These are phyloP conservation scores for Rhadinocentrus ornatus DNA, from an alignment of 2,797 vertebrate species.

Conservation along the genomic window DNA sequence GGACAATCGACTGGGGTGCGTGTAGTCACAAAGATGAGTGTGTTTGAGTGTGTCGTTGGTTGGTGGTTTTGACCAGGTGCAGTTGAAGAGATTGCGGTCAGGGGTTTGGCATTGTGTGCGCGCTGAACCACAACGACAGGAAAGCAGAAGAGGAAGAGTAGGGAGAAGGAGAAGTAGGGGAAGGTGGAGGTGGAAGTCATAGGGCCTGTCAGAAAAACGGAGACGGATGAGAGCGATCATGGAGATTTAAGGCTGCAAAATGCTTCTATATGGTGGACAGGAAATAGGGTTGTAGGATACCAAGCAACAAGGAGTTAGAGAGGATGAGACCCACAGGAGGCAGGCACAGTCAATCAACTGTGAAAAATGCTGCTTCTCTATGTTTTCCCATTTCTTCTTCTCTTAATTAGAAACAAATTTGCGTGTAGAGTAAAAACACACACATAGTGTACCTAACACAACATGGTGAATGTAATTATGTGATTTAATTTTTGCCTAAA, in stretches of 20 bases:
- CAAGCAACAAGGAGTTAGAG: constrained; percentile 1
- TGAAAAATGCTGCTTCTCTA: background rate
- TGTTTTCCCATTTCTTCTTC: background rate
- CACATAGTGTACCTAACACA: background rate
- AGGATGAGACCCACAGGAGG: constrained; percentile 7
- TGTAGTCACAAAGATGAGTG: background rate
- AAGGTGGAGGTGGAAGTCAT: constrained; percentile 15
- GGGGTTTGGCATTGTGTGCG: constrained; percentile 23
- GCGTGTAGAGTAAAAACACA: background rate
- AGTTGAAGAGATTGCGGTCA: constrained; percentile 35
- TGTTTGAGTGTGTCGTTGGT: background rate
- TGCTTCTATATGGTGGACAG: constrained; percentile 21
- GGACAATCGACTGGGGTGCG: background rate
- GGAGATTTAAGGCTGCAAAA: constrained; percentile 28
- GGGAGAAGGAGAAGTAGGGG: background rate
- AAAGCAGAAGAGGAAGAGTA: background rate
- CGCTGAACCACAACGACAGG: constrained; percentile 32
- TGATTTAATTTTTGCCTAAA: constrained; percentile 29
- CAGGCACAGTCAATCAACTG: background rate
- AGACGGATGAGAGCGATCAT: constrained; percentile 40
- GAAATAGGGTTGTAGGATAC: constrained; percentile 19
- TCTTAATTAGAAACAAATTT: background rate
- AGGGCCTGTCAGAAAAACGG: constrained; percentile 15
- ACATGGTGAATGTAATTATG: constrained; percentile 15
- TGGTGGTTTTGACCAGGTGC: constrained; percentile 16